Percentiles rank a stretch among this genome's conserved stretches.
Evolutionary conservation across 2,888 invertebrate genomes (phyloP).

Genomic region (Drosophila pullipes): DNA sequence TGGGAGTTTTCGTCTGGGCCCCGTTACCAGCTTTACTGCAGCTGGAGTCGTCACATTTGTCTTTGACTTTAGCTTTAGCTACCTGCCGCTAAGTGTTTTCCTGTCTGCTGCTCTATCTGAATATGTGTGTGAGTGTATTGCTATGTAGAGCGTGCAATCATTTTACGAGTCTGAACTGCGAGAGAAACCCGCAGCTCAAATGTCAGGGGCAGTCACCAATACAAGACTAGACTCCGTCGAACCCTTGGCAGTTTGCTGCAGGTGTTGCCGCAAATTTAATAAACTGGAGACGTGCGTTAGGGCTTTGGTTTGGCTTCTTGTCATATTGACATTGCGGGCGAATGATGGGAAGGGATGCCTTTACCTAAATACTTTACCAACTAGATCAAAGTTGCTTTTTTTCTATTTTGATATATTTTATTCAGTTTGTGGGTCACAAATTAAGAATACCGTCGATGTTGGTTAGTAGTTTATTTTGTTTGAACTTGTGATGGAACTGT

Average conservation of each 20-base stretch:
- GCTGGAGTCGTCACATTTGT: conserved; percentile 49
- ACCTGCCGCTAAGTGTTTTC: conserved; percentile 81
- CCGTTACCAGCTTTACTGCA: conserved; percentile 31
- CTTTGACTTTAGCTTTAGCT: conserved; percentile 58
- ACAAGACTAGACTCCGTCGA: conserved; percentile 39
- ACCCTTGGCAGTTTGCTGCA: conserved; percentile 42
- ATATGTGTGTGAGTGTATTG: conserved; percentile 39
- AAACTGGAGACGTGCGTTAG: conserved; percentile 81
- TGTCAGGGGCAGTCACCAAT: conserved; percentile 71
- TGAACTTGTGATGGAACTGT: not conserved
- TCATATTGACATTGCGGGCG: conserved; percentile 18
- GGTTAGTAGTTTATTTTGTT: conserved; percentile 23
- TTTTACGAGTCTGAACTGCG: conserved; percentile 71
- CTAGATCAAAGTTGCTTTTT: conserved; percentile 71
- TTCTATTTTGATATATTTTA: conserved; percentile 48
- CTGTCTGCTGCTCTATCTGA: conserved; percentile 37
- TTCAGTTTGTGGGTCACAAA: conserved; percentile 65
- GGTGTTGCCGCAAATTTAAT: conserved; percentile 80
- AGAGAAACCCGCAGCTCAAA: conserved; percentile 54
- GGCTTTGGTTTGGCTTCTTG: conserved; percentile 64
- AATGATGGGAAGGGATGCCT: conserved; percentile 16
- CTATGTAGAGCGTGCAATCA: conserved; percentile 77
- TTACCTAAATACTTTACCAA: conserved; percentile 69
- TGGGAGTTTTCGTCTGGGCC: conserved; percentile 64
- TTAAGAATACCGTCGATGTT: conserved; percentile 24